Percentiles rank a stretch among this genome's conserved stretches.
Conservation (phyloP, 2,113 vertebrate species). For the Gymnogyps californianus region DNA sequence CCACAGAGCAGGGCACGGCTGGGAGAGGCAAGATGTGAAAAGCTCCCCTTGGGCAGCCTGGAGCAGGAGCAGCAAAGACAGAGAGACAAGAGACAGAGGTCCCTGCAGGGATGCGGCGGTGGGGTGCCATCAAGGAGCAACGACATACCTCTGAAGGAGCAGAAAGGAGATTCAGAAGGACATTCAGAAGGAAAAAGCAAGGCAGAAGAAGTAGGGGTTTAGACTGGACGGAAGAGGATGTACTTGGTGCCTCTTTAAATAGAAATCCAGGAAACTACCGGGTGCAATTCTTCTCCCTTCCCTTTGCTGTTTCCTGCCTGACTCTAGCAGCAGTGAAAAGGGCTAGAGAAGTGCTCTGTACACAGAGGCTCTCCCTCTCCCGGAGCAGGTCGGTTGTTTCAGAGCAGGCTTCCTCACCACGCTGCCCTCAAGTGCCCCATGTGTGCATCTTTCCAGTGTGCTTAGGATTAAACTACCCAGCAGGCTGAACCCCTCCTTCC, state of each 20-base stretch:
- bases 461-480: not conserved
- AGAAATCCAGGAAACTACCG: slow-evolving; percentile 18
- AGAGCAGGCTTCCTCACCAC: not conserved
- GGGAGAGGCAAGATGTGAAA: not conserved
- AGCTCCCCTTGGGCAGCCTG: not conserved
- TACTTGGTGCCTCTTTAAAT: slow-evolving; percentile 25
- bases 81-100: not conserved
- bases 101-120: not conserved
- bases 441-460: not conserved
- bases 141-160: not conserved
- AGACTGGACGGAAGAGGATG: not conserved
- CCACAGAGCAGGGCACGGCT: not conserved
- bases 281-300: not conserved
- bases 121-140: not conserved
- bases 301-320: not conserved
- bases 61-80: not conserved
- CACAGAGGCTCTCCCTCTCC: not conserved
- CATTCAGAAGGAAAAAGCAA: not conserved
- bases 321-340: not conserved
- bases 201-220: not conserved
- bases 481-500: not conserved
- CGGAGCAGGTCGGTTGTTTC: fast-evolving
- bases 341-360: not conserved
- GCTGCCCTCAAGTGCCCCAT: not conserved
- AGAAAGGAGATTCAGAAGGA: not conserved